Base-by-base conservation (phyloP, 2,888 invertebrate species). In the Nomada fabriciana region DNA sequence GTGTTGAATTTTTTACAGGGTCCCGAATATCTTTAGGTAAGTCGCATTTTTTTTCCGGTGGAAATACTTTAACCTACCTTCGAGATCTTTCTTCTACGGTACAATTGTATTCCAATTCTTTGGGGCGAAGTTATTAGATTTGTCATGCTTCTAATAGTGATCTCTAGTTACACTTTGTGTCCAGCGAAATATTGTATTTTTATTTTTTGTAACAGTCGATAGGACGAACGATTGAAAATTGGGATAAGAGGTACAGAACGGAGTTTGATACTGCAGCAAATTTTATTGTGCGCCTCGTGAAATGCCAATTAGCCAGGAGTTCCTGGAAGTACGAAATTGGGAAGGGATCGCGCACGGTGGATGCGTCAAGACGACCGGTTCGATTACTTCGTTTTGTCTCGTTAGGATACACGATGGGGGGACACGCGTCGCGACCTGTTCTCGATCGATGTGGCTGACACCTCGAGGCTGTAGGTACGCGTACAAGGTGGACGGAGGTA, bases 351-450 rank as follows among this genome's bases (percentile, higher is more conserved):
- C 43, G 70, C 67, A 76, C 76, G 70, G 87, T 76, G 85, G 64
- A 83, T 67, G 84, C 85, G 76, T 81, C 83, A 65, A 65, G 78
- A 68, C 75, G 78, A 70, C 65, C 79, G 65, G 76, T 55, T 85
- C 80, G 78, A 83, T 79, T 72, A 85, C 83, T 85, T 88, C 88
- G 88, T 88, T 88, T 88, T 88, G 88, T 88, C 88, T 88, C 88
- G 88, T 88, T 88, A 88, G 83, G 88, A 86, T 86, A 88, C 87
- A 88, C 83, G 86, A 76, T 76, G 80, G 84, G 81, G 86, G 83
- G 88, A 88, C 88, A 88, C 83, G 88, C 88, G 86, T 88, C 79
- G 83, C 86, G 86, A 81, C 86, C 86, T 88, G 88, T 88, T 86
- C 83, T 63, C 84, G 81, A 88, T 87, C 86, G 88, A 87, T 82